Evolutionary conservation across 2,797 vertebrate genomes (phyloP).

Genomic region (Vespertilio murinus): DNA sequence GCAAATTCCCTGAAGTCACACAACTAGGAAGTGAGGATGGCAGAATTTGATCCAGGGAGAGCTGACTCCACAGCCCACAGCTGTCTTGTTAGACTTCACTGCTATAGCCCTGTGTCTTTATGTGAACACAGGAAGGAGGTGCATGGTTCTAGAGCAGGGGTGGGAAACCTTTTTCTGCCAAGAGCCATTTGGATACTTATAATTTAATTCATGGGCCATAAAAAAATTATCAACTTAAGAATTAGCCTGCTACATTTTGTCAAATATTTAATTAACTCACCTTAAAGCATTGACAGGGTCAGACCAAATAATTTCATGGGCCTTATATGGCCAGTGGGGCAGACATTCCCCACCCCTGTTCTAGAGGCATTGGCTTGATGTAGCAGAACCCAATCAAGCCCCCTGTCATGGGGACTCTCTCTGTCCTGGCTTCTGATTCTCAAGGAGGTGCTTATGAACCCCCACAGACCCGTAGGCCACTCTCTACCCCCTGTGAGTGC

Average conservation of each 20-base stretch:
- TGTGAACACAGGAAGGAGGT: background rate
- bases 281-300: too few species aligned
- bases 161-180: too few species aligned
- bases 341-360: background rate
- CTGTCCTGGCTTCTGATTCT: background rate
- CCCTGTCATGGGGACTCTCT: background rate
- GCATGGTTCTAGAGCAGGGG: background rate
- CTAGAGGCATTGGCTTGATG: background rate
- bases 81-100: accelerated
- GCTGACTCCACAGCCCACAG: background rate
- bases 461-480: background rate
- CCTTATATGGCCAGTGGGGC: too few species aligned
- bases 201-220: too few species aligned
- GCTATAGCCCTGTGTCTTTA: accelerated
- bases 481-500: background rate
- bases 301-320: too few species aligned
- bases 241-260: too few species aligned
- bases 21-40: background rate
- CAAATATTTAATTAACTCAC: too few species aligned
- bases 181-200: too few species aligned
- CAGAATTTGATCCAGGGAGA: background rate
- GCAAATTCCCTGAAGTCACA: background rate
- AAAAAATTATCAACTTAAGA: too few species aligned
- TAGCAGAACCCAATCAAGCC: background rate
- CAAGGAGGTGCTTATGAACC: background rate